Base-by-base conservation (phyloP, 2,888 invertebrate genomes). In the Sipha maydis region DNA sequence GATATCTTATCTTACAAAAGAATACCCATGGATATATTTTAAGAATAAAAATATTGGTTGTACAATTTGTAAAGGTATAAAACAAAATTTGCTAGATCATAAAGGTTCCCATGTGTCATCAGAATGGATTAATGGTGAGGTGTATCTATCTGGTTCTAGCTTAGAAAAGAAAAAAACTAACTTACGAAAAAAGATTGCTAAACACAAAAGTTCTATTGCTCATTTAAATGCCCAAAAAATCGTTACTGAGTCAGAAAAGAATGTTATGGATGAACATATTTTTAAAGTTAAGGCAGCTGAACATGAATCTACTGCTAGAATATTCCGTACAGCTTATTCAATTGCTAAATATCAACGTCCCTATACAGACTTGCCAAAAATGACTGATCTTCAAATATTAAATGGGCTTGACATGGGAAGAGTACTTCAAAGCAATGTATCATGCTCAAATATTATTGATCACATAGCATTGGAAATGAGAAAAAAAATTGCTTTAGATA, bases 341-440 rank as follows among this genome's bases (percentile, higher is more conserved):
- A 77, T 77, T 48, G 41, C 77, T 77, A 77, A 77, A 77, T 14
- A 77, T 77, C 77, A 77, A 77, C 77, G 48, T n/a, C 77, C 77
- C 11, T 77, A 48, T 77, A 77, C 77, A 48, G 77, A 77, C 28
- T n/a, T 38, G 38, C 41, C 76, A 76, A 76, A 76, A 77, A 28
- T 77, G 28, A 54, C 28, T 28, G 77, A 77, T 54, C 77, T 77
- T 28, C 77, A 77, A 77, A 28, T 48, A 48, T 48, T 77, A 48
- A 77, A 77, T 77, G 77, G 77, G 28, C n/a, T 77, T 77, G 77
- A 77, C 28, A 41, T 77, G 48, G 77, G 77, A 28, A 77, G 77
- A 77, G 28, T 77, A 48, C 77, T 77, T n/a, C n/a, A n/a, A n/a
- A n/a, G n/a, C n/a, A n/a, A n/a, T n/a, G n/a, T n/a, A n/a, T n/a